Evolutionary conservation across 1,140 invertebrate genomes (phyloP), one percentile per base, ranked within the genome.

Genomic region (Dysdera silvatica): DNA sequence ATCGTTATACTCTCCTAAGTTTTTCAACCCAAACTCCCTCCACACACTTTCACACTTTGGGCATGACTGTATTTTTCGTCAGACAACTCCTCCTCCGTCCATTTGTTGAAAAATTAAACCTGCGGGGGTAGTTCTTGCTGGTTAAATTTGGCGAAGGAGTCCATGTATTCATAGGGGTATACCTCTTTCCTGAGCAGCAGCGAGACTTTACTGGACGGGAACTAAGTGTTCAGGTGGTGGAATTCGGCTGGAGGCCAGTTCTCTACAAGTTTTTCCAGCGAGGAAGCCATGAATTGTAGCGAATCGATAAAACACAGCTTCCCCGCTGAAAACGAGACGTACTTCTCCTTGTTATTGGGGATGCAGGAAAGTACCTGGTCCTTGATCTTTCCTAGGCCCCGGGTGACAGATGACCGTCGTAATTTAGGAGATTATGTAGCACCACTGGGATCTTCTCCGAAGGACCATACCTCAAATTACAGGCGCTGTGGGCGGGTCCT

Each of bases 161-260:
- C 5, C 40, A 57, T 57, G 33, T 57, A 57, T 20, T 45, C 53
- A 4, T 35, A 54, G 16, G 29, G 51, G 23, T 55, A 55, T 6
- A 41, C 3, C 55, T 31, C 28, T 57, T 47, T 20, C n/a, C 20
- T 28, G 16, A 57, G 16, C 12, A 57, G 20, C 14, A 31, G 7
- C 45, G 2, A 16, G 6, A 57, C 32, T 4, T 47, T 2, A 4
- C 7, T 14, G 7, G 16, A n/a, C 7, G 26, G 14, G 26, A 57
- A 32, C 2, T 33, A 24, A 8, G 20, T 10, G 18, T 47, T 45
- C 33, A 57, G 23, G 33, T 31, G 31, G 12, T 16, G 4, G 23
- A 57, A 47, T 32, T 57, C 18, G 32, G 31, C 41, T 3, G 31
- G 2, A 49, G 2, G 26, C 8, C 26, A n/a, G 23, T 49, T 43